These are phyloP conservation scores for Synanthedon myopaeformis DNA, from an alignment of 2,888 invertebrate species.

Conservation along the genomic window DNA sequence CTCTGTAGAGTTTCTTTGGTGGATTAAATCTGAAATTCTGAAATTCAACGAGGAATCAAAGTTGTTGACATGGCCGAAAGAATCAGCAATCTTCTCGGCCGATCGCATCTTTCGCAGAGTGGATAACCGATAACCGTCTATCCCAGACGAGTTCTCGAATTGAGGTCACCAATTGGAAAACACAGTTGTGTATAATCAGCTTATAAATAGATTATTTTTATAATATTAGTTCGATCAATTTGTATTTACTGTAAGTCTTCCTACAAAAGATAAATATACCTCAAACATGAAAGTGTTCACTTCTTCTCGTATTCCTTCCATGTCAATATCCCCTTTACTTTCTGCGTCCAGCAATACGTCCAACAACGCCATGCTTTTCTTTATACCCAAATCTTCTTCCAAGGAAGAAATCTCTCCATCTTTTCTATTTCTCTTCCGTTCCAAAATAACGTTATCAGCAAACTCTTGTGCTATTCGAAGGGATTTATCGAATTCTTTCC, in stretches of 20 bases:
- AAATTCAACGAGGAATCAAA: too few species aligned
- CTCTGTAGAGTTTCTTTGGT: too few species aligned
- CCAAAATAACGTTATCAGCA: slow-evolving; percentile 65
- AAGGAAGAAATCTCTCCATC: neutral
- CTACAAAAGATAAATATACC: slow-evolving; percentile 33
- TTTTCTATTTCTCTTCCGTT: slow-evolving; percentile 32
- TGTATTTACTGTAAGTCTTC: neutral
- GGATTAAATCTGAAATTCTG: too few species aligned
- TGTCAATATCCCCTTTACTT: slow-evolving; percentile 68
- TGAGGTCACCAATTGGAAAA: too few species aligned
- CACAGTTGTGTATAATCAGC: too few species aligned
- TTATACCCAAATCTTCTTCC: slow-evolving; percentile 16
- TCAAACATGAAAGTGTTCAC: slow-evolving; percentile 83
- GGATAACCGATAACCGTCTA: too few species aligned
- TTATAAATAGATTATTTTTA: too few species aligned
- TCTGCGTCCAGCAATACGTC: slow-evolving; percentile 74
- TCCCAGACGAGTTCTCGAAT: too few species aligned
- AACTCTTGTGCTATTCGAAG: slow-evolving; percentile 62
- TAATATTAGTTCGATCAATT: neutral
- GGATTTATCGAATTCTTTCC: slow-evolving; percentile 53
- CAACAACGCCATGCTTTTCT: slow-evolving; percentile 73
- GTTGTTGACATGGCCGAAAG: too few species aligned
- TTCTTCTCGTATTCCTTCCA: slow-evolving; percentile 76
- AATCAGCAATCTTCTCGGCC: too few species aligned
- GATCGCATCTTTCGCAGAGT: too few species aligned